phyloP scores from a whole-genome alignment of 2,797 vertebrate genomes.

The Lutjanus campechanus region DNA sequence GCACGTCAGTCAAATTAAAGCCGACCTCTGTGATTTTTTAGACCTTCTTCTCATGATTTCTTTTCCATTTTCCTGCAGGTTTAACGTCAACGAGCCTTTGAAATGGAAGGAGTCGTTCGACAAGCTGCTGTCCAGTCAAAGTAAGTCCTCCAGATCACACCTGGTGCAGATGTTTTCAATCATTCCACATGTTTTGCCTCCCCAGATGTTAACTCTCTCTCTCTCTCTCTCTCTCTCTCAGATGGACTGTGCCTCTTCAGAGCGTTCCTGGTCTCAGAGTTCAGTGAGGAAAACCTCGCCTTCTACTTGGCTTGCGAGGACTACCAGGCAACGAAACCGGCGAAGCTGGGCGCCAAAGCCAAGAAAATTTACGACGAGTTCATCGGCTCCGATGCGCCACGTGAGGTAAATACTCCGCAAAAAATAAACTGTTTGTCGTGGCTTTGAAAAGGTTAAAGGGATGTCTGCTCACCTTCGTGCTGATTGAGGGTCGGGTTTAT shows the following conservation, averaged over 20 bases:
- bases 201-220: conserved; percentile 32
- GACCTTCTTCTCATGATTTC: conserved; percentile 22
- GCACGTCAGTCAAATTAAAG: not conserved
- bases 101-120: conserved; percentile 94
- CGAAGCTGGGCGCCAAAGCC: conserved; percentile 91
- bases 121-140: conserved; percentile 91
- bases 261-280: conserved; percentile 94
- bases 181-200: not conserved
- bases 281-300: conserved; percentile 97
- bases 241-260: conserved; percentile 94
- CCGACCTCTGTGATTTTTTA: not conserved
- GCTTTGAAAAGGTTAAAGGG: too few species aligned
- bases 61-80: conserved; percentile 74
- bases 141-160: conserved; percentile 84
- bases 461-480: too few species aligned
- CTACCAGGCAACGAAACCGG: conserved; percentile 90
- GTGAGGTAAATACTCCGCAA: conserved; percentile 88
- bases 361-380: conserved; percentile 95
- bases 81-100: conserved; percentile 87
- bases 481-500: too few species aligned
- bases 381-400: conserved; percentile 91
- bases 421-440: too few species aligned
- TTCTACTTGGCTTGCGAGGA: conserved; percentile 98
- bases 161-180: not conserved
- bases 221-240: conserved; percentile 57